Evolutionary conservation across 2,113 vertebrate genomes (phyloP), one percentile per base, ranked within the genome.

Genomic region (Gopherus evgoodei): DNA sequence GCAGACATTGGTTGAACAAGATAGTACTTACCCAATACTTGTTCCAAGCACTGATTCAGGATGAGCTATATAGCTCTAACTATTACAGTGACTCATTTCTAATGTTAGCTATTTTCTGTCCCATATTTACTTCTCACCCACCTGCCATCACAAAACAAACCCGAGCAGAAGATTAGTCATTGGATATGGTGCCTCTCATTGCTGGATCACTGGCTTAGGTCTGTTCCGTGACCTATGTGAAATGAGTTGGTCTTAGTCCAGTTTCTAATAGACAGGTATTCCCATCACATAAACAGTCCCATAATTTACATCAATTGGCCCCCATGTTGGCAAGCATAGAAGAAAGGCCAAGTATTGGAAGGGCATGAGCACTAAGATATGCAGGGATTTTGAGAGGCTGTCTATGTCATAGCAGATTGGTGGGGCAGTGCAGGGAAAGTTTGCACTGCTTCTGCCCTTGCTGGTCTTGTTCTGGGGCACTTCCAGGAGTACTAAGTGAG

Each of bases 21-120:
- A 72, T 78, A 89, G 90, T 82, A 72, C 95, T 96, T 91, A 95
- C 78, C 5, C 44, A 90, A 90, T 8, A 25, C 44, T 90, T 95
- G 91, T 96, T 57, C 86, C 75, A 76, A 90, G 31, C 38, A 44
- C n/a, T 8, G 65, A 50, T 75, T 24, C 44, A 90, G 94, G 83
- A 93, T 75, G 13, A 72, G 42, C n/a, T 80, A 76, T 75, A 79
- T 44, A 87, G 88, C 47, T 90, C 50, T 50, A 88, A 87, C 27
- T 88, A 65, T 69, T 94, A 59, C 35, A 84, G 35, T 44, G 38
- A 65, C 4, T 27, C 92, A 21, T 76, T 95, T 62, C 88, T 47
- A 72, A 72, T 90, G 75, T 65, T 59, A 85, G 80, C 81, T 90
- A 21, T 91, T 93, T 91, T 11, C 44, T 83, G 7, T 93, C 76